Evolutionary conservation across 2,113 vertebrate genomes (phyloP).

Genomic region (Paracanthobrama guichenoti): DNA sequence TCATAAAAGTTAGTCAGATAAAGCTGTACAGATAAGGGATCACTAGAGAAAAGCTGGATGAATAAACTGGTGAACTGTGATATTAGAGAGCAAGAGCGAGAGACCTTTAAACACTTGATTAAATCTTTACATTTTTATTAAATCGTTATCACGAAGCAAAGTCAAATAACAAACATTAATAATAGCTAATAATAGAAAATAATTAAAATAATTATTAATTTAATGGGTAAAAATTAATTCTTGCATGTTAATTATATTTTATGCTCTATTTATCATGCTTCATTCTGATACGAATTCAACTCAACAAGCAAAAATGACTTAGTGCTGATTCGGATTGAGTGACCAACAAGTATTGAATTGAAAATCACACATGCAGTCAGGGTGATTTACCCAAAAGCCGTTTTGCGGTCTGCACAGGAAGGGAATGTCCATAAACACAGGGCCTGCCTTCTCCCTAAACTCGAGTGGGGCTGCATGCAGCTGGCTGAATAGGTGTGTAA

Average conservation of each 20-base stretch:
- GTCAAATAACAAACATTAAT: background rate
- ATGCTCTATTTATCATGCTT: background rate
- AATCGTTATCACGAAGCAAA: too few relatives aligned
- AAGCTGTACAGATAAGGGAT: conserved; percentile 47
- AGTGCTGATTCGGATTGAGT: background rate
- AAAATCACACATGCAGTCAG: background rate
- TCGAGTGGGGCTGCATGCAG: background rate
- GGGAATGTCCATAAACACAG: conserved; percentile 48
- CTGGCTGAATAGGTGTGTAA: conserved; percentile 38
- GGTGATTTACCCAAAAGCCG: conserved; percentile 34
- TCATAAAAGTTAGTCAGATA: conserved; percentile 44
- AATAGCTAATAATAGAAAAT: background rate
- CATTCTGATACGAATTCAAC: background rate
- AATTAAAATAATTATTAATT: background rate
- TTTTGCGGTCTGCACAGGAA: conserved; percentile 14
- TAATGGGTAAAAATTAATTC: background rate
- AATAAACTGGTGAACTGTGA: conserved; percentile 42
- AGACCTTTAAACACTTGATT: background rate
- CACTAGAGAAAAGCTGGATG: conserved; percentile 33
- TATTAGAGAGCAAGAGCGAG: conserved; percentile 30
- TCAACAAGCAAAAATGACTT: background rate
- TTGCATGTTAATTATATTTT: background rate
- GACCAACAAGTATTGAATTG: background rate
- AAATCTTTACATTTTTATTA: too few relatives aligned
- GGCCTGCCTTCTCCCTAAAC: conserved; percentile 40